Percentiles rank a stretch among this genome's conserved stretches.
These are phyloP conservation scores for Calyptomena viridis DNA, from an alignment of 2,113 vertebrate genomes.

Conservation along the genomic window DNA sequence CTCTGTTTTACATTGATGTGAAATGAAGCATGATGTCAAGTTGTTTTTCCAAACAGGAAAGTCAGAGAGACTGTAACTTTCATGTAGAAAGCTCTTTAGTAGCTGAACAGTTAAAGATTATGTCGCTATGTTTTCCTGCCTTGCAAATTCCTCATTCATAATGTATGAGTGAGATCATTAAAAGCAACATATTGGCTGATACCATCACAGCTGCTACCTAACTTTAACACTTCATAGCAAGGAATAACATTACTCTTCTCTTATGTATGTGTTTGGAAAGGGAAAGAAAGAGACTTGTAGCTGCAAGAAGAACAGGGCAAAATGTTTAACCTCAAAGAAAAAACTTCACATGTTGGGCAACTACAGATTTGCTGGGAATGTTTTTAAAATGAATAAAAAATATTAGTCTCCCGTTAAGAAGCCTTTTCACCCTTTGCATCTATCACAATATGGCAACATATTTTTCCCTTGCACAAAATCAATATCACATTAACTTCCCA, in stretches of 20 bases:
- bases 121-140: background rate
- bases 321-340: conserved; percentile 25
- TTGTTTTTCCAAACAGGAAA: background rate
- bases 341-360: background rate
- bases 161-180: conserved; percentile 70
- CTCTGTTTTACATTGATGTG: background rate
- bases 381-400: conserved; percentile 14
- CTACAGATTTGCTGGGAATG: background rate
- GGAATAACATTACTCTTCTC: conserved; percentile 40
- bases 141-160: conserved; percentile 59
- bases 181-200: conserved; percentile 67
- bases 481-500: conserved; percentile 40
- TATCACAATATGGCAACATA: background rate
- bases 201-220: conserved; percentile 57
- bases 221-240: conserved; percentile 42
- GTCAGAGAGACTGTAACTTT: background rate
- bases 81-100: background rate
- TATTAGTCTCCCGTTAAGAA: background rate
- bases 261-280: conserved; percentile 12
- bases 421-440: background rate
- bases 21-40: background rate
- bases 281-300: background rate
- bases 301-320: background rate
- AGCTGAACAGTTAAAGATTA: conserved; percentile 56
- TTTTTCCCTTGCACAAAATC: conserved; percentile 9